Base-by-base conservation (phyloP, 2,888 invertebrate species). In the Chironomus tentans region DNA sequence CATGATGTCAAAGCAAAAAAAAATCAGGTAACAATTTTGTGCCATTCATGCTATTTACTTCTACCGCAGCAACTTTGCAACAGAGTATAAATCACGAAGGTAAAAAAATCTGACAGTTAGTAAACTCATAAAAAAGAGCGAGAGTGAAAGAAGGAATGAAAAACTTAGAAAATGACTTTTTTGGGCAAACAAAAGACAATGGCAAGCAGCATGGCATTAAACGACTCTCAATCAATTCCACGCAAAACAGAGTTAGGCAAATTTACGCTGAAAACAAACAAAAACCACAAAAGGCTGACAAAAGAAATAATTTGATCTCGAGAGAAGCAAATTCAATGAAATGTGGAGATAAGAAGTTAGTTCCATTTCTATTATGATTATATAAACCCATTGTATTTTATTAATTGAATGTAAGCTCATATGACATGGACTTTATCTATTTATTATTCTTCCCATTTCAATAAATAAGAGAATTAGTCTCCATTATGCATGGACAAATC, bases 1-100 rank as follows among this genome's bases (percentile, higher is more conserved):
- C 71, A 71, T 50, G 13, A 71, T 71, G 71, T 71, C 71, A 71
- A 28, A 50, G 70, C 15, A 47, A 48, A 18, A 56, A 18, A 50
- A 12, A 5, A 50, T n/a, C n/a, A 56, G 18, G n/a, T 18, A 56
- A 56, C 56, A 56, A 38, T 56, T 56, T 56, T 15, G 4, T 56
- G 15, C 56, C 56, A 18, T 18, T 15, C 56, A 38, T 10, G 38
- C 38, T 38, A 10, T 38, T 38, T 28, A 5, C 28, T 28, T 38
- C 38, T 38, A 38, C 38, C n/a, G 7, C 56, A 56, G 18, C 6
- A 18, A 0, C 6, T 7, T 15, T 18, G 4, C 50, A 56, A 56
- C 5, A 50, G 15, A 15, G 50, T 15, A 71, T 71, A 71, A 71
- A 50, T 71, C 56, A 71, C 56, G 71, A 56, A 70, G n/a, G 6